phyloP scores from a whole-genome alignment of 2,113 vertebrate genomes.

The Bubo blakistoni region DNA sequence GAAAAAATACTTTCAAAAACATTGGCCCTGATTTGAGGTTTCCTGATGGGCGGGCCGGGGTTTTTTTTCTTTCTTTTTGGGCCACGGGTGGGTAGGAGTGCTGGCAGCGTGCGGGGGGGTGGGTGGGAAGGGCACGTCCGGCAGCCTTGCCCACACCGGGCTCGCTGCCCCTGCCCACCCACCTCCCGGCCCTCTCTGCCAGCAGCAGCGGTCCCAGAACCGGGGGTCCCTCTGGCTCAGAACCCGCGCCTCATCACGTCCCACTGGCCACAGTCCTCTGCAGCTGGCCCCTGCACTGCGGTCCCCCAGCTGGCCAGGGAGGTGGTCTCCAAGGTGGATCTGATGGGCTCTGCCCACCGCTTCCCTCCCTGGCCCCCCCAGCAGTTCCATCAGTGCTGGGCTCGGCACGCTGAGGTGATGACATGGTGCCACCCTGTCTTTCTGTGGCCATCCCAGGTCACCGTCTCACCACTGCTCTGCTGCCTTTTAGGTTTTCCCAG shows the following conservation, averaged over 20 bases:
- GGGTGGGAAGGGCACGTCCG: neutral
- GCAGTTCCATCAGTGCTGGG: neutral
- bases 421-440: neutral
- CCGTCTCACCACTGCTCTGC: neutral
- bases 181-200: neutral
- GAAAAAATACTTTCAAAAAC: constrained; percentile 51
- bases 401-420: fast-evolving
- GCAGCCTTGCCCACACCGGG: neutral
- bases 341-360: neutral
- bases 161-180: neutral
- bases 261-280: fast-evolving
- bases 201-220: neutral
- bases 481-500: neutral
- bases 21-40: constrained; percentile 68
- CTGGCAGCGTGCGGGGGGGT: neutral
- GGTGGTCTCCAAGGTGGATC: neutral
- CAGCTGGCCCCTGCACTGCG: neutral
- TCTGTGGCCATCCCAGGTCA: too few species aligned
- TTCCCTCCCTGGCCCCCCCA: neutral
- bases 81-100: neutral
- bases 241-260: neutral
- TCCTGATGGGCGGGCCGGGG: constrained; percentile 29
- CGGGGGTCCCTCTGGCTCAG: neutral
- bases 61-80: neutral
- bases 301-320: fast-evolving